Base-by-base conservation (phyloP, 2,113 vertebrate species). In the Heterotis niloticus region DNA sequence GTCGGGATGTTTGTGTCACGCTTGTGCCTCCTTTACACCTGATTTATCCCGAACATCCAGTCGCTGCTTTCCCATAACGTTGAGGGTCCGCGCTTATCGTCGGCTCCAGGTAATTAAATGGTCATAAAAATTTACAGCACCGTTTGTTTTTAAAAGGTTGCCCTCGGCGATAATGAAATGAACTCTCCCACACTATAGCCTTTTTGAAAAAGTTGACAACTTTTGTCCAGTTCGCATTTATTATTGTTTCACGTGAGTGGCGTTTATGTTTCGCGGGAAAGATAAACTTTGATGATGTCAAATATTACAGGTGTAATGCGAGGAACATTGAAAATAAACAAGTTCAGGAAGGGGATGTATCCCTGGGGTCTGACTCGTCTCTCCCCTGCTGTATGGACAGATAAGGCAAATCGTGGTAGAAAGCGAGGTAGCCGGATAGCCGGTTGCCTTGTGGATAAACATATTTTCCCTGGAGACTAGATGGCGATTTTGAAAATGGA, bases 311-410 rank as follows among this genome's bases (percentile, higher is more conserved):
- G 77, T 79, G 77, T 26, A 71, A 79, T 20, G 57, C 14, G 17
- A 26, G 7, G 16, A 26, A 44, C 68, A 51, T 29, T 62, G 57
- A 79, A 70, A 79, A 64, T 26, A 79, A 79, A 79, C 77, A 72
- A 71, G 70, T 79, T 62, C 77, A 79, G 77, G 77, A 79, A 79
- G 67, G 67, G 29, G 28, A 4, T 64, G 7, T 62, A 54, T 70
- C 29, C 23, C 18, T 11, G 5, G 17, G 26, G 26, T 28, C 29
- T 24, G 18, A 68, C 64, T n/a, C 29, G 18, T 65, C 28, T 34
- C 56, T 64, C 68, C 68, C 77, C 20, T 52, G 68, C 68, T 71
- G 77, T 64, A 72, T 0, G 24, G 28, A 79, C 68, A 71, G 77
- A 79, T 79, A 79, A 79, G 56, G 24, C 56, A 60, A 72, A 71